A percentile compares a stretch with the other conserved stretches of the same genome.
phyloP scores from a whole-genome alignment of 2,888 invertebrate species.

The Ennomos quercinarius region DNA sequence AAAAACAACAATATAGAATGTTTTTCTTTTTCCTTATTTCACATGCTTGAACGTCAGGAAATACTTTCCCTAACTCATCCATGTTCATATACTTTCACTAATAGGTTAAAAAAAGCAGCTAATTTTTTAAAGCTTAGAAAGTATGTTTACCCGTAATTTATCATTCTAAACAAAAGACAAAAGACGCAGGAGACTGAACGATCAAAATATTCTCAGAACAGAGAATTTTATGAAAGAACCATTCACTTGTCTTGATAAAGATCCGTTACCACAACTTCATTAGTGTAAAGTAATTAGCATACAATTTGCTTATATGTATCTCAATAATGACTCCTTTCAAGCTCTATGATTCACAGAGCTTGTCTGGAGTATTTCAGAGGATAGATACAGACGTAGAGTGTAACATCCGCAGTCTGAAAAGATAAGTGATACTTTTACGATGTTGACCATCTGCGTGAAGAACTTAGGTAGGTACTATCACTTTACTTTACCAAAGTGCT shows the following conservation, averaged over 20 bases:
- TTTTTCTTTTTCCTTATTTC: no score
- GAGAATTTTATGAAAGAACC: constrained; percentile 14
- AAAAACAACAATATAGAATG: no score
- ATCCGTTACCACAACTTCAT: constrained; percentile 49
- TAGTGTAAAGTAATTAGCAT: constrained; percentile 60
- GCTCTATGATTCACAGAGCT: constrained; percentile 54
- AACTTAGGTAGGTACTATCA: background rate
- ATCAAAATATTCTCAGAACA: background rate
- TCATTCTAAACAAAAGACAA: constrained; percentile 2
- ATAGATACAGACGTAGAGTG: background rate
- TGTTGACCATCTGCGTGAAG: constrained; percentile 3
- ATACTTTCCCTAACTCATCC: no score
- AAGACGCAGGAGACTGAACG: background rate
- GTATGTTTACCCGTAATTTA: background rate
- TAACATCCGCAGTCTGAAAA: background rate
- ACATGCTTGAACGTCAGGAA: no score
- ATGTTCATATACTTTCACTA: no score
- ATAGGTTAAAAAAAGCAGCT: no score
- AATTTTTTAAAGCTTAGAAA: no score
- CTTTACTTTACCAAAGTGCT: constrained; percentile 4
- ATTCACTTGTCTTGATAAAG: constrained; percentile 16
- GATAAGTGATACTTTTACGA: constrained; percentile 11
- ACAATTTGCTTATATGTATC: constrained; percentile 49
- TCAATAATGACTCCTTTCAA: constrained; percentile 57
- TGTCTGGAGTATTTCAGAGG: constrained; percentile 14